phyloP scores from a whole-genome alignment of 2,113 vertebrate genomes.

The Odobenus rosmarus region DNA sequence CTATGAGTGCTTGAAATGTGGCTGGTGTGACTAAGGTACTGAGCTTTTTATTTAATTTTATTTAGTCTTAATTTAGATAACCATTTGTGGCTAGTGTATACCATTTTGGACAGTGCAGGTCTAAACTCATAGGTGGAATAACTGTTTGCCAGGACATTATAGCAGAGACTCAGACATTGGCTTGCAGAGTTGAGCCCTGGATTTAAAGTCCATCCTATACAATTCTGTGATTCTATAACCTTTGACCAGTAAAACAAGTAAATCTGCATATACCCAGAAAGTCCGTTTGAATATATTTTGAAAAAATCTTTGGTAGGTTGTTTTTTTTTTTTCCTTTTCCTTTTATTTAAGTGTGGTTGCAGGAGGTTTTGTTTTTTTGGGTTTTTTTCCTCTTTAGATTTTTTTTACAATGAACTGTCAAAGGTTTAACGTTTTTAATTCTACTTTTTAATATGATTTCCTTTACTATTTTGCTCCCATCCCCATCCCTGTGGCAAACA shows the following conservation, averaged over 20 bases:
- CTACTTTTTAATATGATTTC: background rate
- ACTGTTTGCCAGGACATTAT: background rate
- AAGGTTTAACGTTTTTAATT: background rate
- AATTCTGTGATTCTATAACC: background rate
- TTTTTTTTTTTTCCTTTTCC: background rate
- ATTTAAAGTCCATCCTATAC: background rate
- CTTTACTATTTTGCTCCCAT: background rate
- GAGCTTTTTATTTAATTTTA: background rate
- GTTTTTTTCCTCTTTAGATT: background rate
- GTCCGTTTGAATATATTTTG: background rate
- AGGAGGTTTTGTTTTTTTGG: background rate
- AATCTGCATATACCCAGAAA: background rate
- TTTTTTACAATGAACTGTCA: background rate
- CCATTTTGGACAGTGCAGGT: background rate
- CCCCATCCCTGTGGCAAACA: background rate
- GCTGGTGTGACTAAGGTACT: background rate
- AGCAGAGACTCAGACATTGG: background rate
- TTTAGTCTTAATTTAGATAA: background rate
- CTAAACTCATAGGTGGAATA: background rate
- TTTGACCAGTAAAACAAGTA: background rate
- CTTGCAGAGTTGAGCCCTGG: background rate
- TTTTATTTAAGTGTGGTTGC: background rate
- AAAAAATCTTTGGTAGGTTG: background rate
- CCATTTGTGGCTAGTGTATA: background rate
- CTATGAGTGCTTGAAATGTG: background rate